These are phyloP conservation scores for Tinamus guttatus DNA, from an alignment of 2,113 vertebrate species.

Conservation along the genomic window DNA sequence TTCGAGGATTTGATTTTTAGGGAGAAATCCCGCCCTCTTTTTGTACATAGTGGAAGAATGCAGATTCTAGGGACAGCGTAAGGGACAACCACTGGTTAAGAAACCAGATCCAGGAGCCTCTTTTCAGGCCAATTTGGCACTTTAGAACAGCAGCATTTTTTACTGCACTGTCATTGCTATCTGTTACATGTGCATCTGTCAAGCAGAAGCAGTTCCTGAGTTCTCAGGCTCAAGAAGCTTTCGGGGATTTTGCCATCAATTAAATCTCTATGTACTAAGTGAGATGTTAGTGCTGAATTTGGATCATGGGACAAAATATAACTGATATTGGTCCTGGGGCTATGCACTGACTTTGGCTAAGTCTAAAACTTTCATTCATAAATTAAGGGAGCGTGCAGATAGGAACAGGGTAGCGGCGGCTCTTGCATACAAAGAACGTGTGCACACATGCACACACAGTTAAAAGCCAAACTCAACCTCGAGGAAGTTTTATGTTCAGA, in stretches of 20 bases:
- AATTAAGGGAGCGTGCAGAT: neutral
- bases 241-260: constrained; percentile 37
- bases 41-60: neutral
- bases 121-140: constrained; percentile 12
- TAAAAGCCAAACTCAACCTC: constrained; percentile 7
- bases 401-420: neutral
- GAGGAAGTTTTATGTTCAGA: neutral
- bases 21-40: neutral
- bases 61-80: neutral
- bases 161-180: neutral
- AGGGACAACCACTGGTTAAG: neutral
- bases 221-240: constrained; percentile 15
- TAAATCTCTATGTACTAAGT: constrained; percentile 34
- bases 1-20: neutral
- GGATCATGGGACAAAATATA: constrained; percentile 52
- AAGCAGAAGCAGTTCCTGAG: neutral
- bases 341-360: constrained; percentile 12
- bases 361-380: constrained; percentile 65
- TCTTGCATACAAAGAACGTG: neutral
- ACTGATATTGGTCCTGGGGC: constrained; percentile 47
- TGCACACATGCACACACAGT: fast-evolving
- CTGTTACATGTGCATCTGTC: neutral
- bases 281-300: constrained; percentile 55
- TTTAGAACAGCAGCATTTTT: constrained; percentile 13
- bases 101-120: neutral